Percentiles rank a stretch among this genome's conserved stretches.
Evolutionary conservation across 2,888 invertebrate genomes (phyloP).

Genomic region (Drosophila peninsularis): DNA sequence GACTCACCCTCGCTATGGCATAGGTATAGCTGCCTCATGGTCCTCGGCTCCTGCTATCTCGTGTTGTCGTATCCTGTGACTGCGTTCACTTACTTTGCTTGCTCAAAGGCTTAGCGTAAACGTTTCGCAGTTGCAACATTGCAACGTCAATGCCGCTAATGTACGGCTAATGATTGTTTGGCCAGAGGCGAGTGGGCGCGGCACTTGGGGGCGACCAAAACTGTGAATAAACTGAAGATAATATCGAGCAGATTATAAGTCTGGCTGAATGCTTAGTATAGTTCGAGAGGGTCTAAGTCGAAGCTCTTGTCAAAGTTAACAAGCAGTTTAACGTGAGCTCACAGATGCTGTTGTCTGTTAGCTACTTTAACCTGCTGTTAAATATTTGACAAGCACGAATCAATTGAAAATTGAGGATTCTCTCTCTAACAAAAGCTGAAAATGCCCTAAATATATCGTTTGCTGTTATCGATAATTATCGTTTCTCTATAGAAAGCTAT

Average conservation of each 20-base stretch:
- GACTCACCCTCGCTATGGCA: neutral
- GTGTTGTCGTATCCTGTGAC: constrained; percentile 21
- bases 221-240: neutral
- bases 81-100: too few species aligned
- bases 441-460: too few species aligned
- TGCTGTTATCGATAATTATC: neutral
- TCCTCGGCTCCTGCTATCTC: neutral
- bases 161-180: constrained; percentile 64
- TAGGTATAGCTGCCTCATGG: constrained; percentile 15
- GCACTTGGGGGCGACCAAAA: too few species aligned
- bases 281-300: neutral
- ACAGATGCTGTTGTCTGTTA: neutral
- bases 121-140: constrained; percentile 57
- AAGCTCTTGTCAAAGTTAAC: neutral
- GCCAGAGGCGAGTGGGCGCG: neutral
- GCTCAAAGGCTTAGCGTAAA: constrained; percentile 59
- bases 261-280: too few species aligned
- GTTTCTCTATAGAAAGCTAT: too few species aligned
- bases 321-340: neutral
- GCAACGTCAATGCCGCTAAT: constrained; percentile 68
- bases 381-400: neutral
- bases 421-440: too few species aligned
- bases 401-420: too few species aligned
- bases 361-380: neutral
- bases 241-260: neutral